Base-by-base conservation (phyloP, 2,113 vertebrate species). In the Leptobrachium leishanense region DNA sequence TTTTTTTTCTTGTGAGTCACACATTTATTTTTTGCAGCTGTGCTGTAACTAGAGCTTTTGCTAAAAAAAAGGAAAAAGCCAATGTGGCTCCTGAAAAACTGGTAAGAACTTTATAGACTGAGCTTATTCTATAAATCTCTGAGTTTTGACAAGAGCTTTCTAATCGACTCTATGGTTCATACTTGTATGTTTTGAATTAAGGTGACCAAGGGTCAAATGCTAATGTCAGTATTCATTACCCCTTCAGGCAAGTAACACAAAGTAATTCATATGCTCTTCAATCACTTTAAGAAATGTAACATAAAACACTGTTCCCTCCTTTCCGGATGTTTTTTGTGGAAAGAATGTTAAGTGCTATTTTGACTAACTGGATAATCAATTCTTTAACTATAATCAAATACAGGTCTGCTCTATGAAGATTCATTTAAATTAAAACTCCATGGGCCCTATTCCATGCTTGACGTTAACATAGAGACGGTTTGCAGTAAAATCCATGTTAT, bases 141-240 rank as follows among this genome's bases (percentile, higher is more conserved):
- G 40, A 68, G 46, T 43, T 69, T 39, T 62, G 54, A 59, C 55
- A 43, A 20, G 54, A 62, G 67, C 67, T 44, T 69, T 70, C 59
- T 77, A 77, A 70, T 77, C 67, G 31, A 57, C 46, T 42, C 5
- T 62, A 42, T 57, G 59, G 53, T 72, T 40, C 10, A 70, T 77
- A 43, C 3, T 44, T 53, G 43, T 77, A 46, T 77, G 75, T 43
- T 69, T 62, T 77, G 15, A 46, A 77, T 77, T 69, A 77, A 77
- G 67, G 67, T 77, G 67, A 70, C 41, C 69, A 11, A n/a, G 69
- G 67, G 54, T 15, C 67, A 59, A 43, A 69, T 31, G n/a, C n/a
- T 68, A 8, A 10, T 57, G 65, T 40, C 41, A 68, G 31, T 42
- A 40, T 12, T 69, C 67, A 70, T 77, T 62, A 39, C 53, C 3